These are phyloP conservation scores for Augochlorella aurata DNA, from an alignment of 2,888 invertebrate genomes.

Conservation along the genomic window DNA sequence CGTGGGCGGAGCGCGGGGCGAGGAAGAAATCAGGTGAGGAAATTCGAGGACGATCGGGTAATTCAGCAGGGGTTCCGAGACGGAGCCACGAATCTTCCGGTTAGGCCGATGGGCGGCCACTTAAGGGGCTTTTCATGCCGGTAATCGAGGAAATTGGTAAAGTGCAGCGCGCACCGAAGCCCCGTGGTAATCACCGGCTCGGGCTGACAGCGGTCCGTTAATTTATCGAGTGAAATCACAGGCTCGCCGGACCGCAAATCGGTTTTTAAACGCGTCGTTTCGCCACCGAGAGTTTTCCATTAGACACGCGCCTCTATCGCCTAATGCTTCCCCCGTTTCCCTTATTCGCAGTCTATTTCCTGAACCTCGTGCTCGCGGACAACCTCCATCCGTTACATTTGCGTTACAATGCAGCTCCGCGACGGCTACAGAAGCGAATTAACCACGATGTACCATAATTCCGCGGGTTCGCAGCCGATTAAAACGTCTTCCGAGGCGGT, in stretches of 20 bases:
- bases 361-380: neutral
- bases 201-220: slow-evolving; percentile 64
- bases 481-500: slow-evolving; percentile 35
- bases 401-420: too few species aligned
- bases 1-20: slow-evolving; percentile 2
- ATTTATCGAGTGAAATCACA: slow-evolving; percentile 76
- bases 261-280: slow-evolving; percentile 67
- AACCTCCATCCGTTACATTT: too few species aligned
- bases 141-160: slow-evolving; percentile 74
- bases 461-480: neutral
- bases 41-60: slow-evolving; percentile 51
- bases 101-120: slow-evolving; percentile 57
- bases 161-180: slow-evolving; percentile 66
- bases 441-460: neutral
- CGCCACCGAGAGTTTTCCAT: slow-evolving; percentile 61
- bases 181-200: slow-evolving; percentile 59
- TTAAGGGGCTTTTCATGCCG: slow-evolving; percentile 71
- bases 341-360: neutral
- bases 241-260: slow-evolving; percentile 66
- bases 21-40: slow-evolving; percentile 31
- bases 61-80: slow-evolving; percentile 45
- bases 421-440: neutral
- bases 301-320: slow-evolving; percentile 33
- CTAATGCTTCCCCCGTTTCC: neutral
- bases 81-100: slow-evolving; percentile 42